These are phyloP conservation scores for Odocoileus hemionus DNA, from an alignment of 2,113 vertebrate genomes.

Conservation along the genomic window DNA sequence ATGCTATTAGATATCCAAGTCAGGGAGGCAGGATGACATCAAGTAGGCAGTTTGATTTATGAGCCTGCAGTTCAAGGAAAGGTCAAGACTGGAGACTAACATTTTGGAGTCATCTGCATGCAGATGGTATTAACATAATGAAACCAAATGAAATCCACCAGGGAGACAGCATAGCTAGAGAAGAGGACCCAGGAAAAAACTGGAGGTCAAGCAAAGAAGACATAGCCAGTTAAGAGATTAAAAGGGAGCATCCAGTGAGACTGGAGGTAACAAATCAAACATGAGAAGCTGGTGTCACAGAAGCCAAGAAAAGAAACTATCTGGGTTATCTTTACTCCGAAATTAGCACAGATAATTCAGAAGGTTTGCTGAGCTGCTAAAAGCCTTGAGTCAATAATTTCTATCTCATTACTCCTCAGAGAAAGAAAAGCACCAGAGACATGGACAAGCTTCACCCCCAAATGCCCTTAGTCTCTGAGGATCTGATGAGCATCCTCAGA, in stretches of 20 bases:
- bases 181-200: background rate
- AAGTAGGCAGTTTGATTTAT: constrained; percentile 33
- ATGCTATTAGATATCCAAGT: background rate
- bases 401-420: background rate
- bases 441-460: background rate
- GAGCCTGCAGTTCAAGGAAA: background rate
- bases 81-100: constrained; percentile 17
- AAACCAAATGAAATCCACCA: constrained; percentile 3
- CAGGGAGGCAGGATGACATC: background rate
- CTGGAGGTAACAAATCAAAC: background rate
- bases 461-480: background rate
- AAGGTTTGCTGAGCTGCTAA: background rate
- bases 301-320: background rate
- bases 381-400: background rate
- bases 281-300: background rate
- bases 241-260: background rate
- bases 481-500: background rate
- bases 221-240: background rate
- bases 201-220: background rate
- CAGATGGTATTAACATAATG: background rate
- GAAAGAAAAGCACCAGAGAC: background rate
- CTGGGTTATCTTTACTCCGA: background rate
- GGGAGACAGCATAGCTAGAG: background rate
- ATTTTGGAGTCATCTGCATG: constrained; percentile 23
- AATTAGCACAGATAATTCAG: background rate